Evolutionary conservation across 2,888 invertebrate genomes (phyloP).

Genomic region (Bombyx huttoni): DNA sequence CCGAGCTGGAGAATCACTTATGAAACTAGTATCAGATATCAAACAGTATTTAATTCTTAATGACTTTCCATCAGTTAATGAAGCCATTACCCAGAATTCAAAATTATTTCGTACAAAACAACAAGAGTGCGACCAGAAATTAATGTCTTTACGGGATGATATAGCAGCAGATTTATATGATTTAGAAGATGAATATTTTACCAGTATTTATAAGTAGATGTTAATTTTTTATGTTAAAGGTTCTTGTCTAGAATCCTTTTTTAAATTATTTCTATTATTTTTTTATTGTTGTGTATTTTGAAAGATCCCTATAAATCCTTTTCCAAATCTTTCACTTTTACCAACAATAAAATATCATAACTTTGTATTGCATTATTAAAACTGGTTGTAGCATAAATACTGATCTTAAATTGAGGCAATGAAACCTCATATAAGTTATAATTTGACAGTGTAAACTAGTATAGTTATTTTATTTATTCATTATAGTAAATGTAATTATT

Average conservation of each 20-base stretch:
- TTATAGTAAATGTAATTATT: no score
- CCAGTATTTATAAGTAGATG: constrained; percentile 81
- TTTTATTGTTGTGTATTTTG: no score
- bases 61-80: constrained; percentile 98
- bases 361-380: no score
- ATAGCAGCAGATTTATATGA: constrained; percentile 95
- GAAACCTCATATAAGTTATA: no score
- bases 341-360: background rate
- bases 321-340: background rate
- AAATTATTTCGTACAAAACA: constrained; percentile 91
- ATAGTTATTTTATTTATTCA: no score
- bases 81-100: constrained; percentile 95
- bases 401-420: no score
- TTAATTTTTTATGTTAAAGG: background rate
- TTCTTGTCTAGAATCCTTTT: background rate
- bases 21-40: constrained; percentile 97
- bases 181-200: constrained; percentile 93
- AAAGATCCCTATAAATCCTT: no score
- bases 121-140: constrained; percentile 92
- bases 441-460: no score
- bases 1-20: constrained; percentile 94
- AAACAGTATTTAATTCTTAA: constrained; percentile 98
- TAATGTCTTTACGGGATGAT: constrained; percentile 93
- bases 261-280: background rate
- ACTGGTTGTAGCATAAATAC: no score